Conservation (phyloP, 2,113 vertebrate genomes). For the Orcinus orca region DNA sequence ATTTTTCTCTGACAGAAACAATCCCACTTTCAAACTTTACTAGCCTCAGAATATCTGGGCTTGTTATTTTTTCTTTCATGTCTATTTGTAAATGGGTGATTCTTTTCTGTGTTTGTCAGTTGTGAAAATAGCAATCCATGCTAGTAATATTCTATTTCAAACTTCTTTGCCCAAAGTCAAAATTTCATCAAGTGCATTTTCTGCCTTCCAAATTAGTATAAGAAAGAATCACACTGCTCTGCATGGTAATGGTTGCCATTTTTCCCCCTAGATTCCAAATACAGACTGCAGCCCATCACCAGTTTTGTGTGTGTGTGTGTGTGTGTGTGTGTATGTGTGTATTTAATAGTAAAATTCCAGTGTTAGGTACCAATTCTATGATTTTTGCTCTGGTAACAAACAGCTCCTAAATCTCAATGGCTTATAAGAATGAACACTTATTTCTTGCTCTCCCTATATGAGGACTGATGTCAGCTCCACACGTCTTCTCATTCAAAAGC, state of each 20-base stretch:
- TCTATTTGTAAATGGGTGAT: background rate
- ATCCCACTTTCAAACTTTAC: background rate
- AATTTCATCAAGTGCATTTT: background rate
- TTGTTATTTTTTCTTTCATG: background rate
- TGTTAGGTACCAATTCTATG: background rate
- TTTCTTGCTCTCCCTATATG: background rate
- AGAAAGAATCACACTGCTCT: background rate
- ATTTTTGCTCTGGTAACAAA: background rate
- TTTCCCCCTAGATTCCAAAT: background rate
- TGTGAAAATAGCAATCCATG: background rate
- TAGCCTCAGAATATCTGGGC: background rate
- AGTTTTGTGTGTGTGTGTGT: background rate
- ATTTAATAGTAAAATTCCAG: background rate
- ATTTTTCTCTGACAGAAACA: background rate
- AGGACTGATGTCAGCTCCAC: background rate
- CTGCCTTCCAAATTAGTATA: background rate
- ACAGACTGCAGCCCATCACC: background rate
- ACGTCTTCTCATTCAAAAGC: background rate
- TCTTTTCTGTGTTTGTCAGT: background rate
- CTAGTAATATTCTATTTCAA: background rate
- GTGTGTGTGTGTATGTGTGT: background rate
- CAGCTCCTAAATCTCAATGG: background rate
- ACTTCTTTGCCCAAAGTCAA: background rate
- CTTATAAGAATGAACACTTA: background rate
- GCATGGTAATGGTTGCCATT: background rate